Conservation (phyloP, 1,140 invertebrate genomes). For the Epicauta chinensis region DNA sequence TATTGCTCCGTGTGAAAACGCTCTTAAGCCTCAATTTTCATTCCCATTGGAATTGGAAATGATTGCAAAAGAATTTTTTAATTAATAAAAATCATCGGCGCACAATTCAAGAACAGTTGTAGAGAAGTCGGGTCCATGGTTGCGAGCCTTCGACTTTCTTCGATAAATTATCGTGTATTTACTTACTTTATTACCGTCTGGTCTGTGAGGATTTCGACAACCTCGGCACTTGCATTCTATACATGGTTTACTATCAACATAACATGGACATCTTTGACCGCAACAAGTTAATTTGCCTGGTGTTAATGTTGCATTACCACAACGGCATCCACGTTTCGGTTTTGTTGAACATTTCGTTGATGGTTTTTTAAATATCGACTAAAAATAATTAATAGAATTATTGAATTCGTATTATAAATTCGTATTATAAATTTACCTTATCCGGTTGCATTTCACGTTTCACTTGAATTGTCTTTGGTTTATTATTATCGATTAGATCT, state of each 20-base stretch:
- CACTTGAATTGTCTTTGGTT: constrained; percentile 11
- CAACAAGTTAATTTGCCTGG: constrained; percentile 88
- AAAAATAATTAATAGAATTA: constrained; percentile 12
- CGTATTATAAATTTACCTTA: constrained; percentile 20
- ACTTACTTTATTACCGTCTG: constrained; percentile 69
- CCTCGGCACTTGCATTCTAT: constrained; percentile 83
- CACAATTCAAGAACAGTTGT: no score
- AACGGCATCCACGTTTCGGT: constrained; percentile 68
- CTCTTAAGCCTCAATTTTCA: no score
- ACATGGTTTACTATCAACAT: constrained; percentile 80
- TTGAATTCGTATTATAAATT: no score
- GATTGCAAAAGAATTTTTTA: no score
- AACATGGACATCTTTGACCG: constrained; percentile 88
- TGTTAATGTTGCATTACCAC: constrained; percentile 81
- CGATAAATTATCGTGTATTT: neutral
- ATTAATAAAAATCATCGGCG: no score
- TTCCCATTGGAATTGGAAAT: no score
- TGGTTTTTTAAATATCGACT: constrained; percentile 39
- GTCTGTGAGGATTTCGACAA: constrained; percentile 80
- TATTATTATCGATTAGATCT: constrained; percentile 35
- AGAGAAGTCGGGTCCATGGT: no score
- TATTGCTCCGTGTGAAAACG: no score
- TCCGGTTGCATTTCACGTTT: constrained; percentile 12
- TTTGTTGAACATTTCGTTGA: constrained; percentile 29
- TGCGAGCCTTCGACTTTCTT: no score